Conservation (phyloP, 2,888 invertebrate species). For the Sthenelais limicola region DNA sequence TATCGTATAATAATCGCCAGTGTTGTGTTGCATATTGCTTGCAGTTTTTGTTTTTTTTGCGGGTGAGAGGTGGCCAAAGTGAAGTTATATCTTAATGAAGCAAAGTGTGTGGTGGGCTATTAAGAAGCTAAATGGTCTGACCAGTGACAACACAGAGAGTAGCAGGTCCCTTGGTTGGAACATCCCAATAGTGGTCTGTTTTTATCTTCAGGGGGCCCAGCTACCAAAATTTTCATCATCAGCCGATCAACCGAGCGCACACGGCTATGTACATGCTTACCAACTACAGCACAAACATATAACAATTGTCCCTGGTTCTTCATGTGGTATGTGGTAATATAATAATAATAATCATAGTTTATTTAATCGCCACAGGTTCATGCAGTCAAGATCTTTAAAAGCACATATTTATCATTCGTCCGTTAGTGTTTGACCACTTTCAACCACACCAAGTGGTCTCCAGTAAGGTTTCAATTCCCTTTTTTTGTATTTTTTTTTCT, state of each 20-base stretch:
- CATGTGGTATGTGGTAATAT: too few species aligned
- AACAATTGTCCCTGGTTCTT: conserved; percentile 14
- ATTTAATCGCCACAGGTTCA: too few species aligned
- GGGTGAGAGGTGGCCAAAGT: conserved; percentile 13
- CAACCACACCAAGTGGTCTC: too few species aligned
- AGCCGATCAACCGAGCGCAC: conserved; percentile 9
- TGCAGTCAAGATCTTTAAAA: too few species aligned
- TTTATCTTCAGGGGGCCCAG: background rate
- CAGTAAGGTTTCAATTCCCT: too few species aligned
- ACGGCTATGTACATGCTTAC: conserved; percentile 31
- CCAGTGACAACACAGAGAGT: conserved; percentile 22
- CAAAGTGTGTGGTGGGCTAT: background rate
- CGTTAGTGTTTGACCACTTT: too few species aligned
- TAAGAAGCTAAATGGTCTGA: conserved; percentile 17
- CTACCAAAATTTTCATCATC: background rate
- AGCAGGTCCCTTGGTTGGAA: too few species aligned
- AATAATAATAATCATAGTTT: too few species aligned
- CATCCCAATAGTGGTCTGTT: too few species aligned
- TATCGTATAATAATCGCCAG: conserved; percentile 28
- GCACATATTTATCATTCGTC: too few species aligned
- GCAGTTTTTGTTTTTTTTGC: conserved; percentile 25
- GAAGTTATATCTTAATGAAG: background rate
- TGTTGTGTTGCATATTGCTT: conserved; percentile 37
- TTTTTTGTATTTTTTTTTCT: conserved; percentile 28
- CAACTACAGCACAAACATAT: conserved; percentile 14